Evolutionary conservation across 2,797 vertebrate species (phyloP).

Genomic region (Sebastes itinus): DNA sequence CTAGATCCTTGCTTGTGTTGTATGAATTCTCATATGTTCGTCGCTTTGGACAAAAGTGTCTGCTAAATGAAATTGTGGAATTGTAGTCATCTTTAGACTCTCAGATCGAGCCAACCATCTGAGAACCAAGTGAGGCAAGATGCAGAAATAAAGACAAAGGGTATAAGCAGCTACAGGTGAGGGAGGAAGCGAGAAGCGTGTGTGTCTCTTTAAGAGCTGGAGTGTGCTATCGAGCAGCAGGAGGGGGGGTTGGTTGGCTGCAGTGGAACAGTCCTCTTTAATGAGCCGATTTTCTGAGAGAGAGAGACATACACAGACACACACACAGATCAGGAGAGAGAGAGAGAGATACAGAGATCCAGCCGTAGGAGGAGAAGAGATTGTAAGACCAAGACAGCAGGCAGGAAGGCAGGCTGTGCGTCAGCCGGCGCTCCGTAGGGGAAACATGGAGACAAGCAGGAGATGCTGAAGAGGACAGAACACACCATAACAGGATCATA

Average conservation of each 20-base stretch:
- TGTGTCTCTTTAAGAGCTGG: constrained; percentile 90
- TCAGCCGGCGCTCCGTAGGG: constrained; percentile 70
- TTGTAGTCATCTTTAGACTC: not conserved
- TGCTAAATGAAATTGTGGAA: too few relatives aligned
- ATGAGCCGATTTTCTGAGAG: constrained; percentile 84
- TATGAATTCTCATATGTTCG: too few relatives aligned
- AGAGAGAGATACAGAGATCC: constrained; percentile 57
- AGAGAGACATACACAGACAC: constrained; percentile 53
- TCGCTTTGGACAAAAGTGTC: too few relatives aligned
- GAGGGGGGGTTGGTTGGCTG: constrained; percentile 63
- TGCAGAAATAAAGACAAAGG: not conserved
- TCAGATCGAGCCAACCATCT: not conserved
- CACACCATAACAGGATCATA: constrained; percentile 59
- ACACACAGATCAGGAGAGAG: constrained; percentile 58
- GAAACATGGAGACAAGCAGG: constrained; percentile 74
- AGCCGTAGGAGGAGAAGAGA: constrained; percentile 67
- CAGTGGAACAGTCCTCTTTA: constrained; percentile 85
- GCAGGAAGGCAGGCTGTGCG: constrained; percentile 69
- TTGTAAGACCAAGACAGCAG: constrained; percentile 71
- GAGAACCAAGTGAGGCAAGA: not conserved
- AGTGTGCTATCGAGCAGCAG: constrained; percentile 67
- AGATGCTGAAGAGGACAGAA: constrained; percentile 64
- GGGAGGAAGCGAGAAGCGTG: constrained; percentile 29
- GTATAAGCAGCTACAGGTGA: constrained; percentile 60
- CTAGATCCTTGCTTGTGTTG: too few relatives aligned